Conservation (phyloP, 2,797 vertebrate genomes). For the Pogonophryne albipinna region DNA sequence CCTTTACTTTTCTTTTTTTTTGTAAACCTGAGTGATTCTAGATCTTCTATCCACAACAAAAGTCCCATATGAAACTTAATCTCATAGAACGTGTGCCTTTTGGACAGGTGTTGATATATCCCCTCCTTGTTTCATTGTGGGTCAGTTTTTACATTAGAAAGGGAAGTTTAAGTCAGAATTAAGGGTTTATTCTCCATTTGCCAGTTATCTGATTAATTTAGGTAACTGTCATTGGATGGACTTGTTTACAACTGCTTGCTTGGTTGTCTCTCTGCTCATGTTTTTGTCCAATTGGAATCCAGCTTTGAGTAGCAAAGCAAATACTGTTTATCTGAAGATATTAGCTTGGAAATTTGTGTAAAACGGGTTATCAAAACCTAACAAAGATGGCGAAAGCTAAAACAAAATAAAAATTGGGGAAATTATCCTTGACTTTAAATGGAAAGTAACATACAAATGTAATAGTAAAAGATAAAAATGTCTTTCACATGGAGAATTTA, state of each 20-base stretch:
- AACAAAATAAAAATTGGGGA: neutral
- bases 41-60: neutral
- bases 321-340: neutral
- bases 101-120: conserved; percentile 11
- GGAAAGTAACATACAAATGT: neutral
- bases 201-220: neutral
- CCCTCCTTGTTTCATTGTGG: neutral
- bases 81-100: conserved; percentile 24
- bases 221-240: neutral
- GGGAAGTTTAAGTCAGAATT: neutral
- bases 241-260: neutral
- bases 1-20: neutral
- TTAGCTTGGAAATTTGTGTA: neutral
- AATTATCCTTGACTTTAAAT: neutral
- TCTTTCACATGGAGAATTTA: neutral
- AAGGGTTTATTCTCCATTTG: neutral
- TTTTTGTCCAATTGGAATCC: neutral
- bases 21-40: conserved; percentile 12
- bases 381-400: neutral
- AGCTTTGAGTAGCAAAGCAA: neutral
- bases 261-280: neutral
- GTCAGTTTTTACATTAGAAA: neutral
- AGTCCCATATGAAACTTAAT: neutral
- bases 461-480: too few relatives aligned
- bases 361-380: neutral